A percentile compares a stretch with the other conserved stretches of the same genome.
These are phyloP conservation scores for Rynchops niger DNA, from an alignment of 2,113 vertebrate genomes.

Conservation along the genomic window DNA sequence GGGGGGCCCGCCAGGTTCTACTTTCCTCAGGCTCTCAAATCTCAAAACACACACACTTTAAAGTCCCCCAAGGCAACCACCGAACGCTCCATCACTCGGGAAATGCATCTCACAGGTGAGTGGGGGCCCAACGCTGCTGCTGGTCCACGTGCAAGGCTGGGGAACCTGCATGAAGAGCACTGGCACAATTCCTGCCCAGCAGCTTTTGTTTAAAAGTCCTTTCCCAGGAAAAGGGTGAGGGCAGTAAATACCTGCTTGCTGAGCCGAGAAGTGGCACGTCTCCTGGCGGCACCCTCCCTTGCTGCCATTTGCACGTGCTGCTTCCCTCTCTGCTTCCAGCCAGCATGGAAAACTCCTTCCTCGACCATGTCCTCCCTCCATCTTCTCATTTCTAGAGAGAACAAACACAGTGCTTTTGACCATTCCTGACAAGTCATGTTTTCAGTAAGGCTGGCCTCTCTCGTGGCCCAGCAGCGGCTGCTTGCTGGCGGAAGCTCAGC, in stretches of 20 bases:
- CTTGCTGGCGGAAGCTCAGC: rapidly evolving
- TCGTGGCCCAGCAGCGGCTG: rapidly evolving
- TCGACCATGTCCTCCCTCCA: rapidly evolving
- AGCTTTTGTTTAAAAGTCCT: not conserved
- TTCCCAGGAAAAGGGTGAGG: not conserved
- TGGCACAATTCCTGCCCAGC: not conserved
- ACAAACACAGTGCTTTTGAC: rapidly evolving
- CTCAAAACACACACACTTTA: not conserved
- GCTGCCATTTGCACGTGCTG: rapidly evolving
- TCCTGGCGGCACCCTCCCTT: not conserved
- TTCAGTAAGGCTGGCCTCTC: not conserved
- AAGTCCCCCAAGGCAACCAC: not conserved
- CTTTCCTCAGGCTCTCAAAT: not conserved
- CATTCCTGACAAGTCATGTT: not conserved
- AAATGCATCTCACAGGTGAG: not conserved
- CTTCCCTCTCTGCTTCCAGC: not conserved
- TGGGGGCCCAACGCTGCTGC: not conserved
- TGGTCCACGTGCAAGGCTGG: not conserved
- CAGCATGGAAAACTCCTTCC: not conserved
- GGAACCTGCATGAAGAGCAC: not conserved
- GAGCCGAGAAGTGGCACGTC: not conserved
- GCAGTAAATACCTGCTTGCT: not conserved
- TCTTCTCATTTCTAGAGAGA: not conserved
- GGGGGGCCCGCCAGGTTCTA: not conserved
- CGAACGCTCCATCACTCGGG: rapidly evolving